Conservation (phyloP, 1,140 invertebrate genomes). For the Monochamus saltuarius region DNA sequence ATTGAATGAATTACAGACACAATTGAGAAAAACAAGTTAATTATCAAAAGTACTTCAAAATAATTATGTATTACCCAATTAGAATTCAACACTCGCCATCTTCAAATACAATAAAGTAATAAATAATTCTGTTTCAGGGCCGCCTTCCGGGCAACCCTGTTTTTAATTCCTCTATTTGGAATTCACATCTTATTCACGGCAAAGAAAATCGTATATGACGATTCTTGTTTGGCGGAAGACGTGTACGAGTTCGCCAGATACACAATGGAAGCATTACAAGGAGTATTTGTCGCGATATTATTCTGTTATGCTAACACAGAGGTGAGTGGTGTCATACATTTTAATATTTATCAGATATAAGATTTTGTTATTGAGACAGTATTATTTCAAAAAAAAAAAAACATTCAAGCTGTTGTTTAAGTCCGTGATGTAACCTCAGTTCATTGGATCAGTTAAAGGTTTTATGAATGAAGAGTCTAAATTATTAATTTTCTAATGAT, state of each 20-base stretch:
- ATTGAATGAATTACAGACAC: too few species aligned
- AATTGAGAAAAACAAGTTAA: too few species aligned
- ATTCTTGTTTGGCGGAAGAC: slow-evolving; percentile 55
- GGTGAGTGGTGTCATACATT: slow-evolving; percentile 46
- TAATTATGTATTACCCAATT: too few species aligned
- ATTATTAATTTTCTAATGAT: too few species aligned
- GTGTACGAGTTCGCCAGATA: slow-evolving; percentile 58
- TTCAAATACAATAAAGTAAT: too few species aligned
- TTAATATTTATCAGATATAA: neutral
- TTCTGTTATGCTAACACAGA: slow-evolving; percentile 64
- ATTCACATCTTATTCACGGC: slow-evolving; percentile 43
- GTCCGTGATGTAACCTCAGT: too few species aligned
- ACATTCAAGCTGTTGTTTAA: too few species aligned
- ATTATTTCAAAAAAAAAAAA: neutral
- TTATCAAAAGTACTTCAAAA: too few species aligned
- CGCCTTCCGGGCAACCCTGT: slow-evolving; percentile 40
- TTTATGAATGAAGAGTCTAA: too few species aligned
- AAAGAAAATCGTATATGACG: slow-evolving; percentile 36
- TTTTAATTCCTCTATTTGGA: slow-evolving; percentile 46
- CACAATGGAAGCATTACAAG: slow-evolving; percentile 58
- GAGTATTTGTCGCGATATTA: slow-evolving; percentile 57
- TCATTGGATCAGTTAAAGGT: too few species aligned
- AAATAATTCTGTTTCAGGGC: slow-evolving; percentile 32
- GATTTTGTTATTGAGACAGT: neutral
- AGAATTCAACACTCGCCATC: too few species aligned